Evolutionary conservation across 2,113 vertebrate species (phyloP).

Genomic region (Nesoenas mayeri): DNA sequence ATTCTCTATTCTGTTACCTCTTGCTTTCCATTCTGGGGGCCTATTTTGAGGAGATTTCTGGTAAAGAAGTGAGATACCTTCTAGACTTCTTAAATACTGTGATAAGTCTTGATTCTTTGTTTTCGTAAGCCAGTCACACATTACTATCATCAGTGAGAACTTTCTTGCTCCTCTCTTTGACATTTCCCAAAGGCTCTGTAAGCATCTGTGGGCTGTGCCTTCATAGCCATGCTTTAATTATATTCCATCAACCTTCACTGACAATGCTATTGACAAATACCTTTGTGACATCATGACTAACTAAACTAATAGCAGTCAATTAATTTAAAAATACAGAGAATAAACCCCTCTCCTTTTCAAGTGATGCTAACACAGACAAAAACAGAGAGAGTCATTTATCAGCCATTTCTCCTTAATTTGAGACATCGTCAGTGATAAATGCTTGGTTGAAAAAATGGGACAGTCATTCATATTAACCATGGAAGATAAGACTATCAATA

Average conservation of each 20-base stretch:
- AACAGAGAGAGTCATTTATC: constrained; percentile 8
- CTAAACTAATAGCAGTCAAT: constrained; percentile 5
- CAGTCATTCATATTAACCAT: constrained; percentile 3
- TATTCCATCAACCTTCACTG: background rate
- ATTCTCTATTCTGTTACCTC: background rate
- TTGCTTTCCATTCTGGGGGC: background rate
- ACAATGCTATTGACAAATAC: constrained; percentile 26
- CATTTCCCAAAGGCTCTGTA: background rate
- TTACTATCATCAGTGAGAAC: background rate
- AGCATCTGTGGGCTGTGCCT: background rate
- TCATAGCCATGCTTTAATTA: background rate
- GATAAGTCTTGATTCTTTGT: background rate
- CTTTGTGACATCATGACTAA: background rate
- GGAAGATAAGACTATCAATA: constrained; percentile 9
- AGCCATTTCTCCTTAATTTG: background rate
- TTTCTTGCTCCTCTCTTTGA: background rate
- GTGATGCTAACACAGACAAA: background rate
- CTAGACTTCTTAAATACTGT: background rate
- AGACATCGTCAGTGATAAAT: background rate
- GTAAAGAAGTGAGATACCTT: background rate
- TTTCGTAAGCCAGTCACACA: background rate
- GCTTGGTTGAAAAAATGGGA: background rate
- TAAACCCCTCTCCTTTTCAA: background rate
- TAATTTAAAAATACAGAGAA: background rate
- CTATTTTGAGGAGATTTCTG: background rate